A percentile compares a stretch with the other conserved stretches of the same genome.
Evolutionary conservation across 2,888 invertebrate genomes (phyloP).

Genomic region (Lithophane ornitopus): DNA sequence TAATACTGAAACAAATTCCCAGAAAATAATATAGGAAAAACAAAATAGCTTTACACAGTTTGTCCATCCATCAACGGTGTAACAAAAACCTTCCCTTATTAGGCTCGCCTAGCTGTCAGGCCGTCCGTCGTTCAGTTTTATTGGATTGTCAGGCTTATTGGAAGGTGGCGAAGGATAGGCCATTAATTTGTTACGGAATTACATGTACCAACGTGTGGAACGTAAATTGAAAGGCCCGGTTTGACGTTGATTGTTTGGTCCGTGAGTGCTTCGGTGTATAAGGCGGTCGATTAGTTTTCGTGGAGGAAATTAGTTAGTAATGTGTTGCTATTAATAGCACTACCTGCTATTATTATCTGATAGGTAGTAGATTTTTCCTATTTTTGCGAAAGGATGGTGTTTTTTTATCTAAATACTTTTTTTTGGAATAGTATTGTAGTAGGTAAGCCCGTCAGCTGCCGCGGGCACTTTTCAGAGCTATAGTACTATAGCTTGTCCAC

Average conservation of each 20-base stretch:
- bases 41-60: conserved; percentile 33
- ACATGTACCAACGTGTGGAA: conserved; percentile 66
- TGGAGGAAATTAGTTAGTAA: conserved; percentile 10
- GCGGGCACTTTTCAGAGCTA: too few species aligned
- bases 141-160: conserved; percentile 67
- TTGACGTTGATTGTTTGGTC: conserved; percentile 56
- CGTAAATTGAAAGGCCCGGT: conserved; percentile 51
- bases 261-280: conserved; percentile 50
- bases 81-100: conserved; percentile 71
- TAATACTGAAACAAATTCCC: conserved; percentile 36
- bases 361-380: not conserved
- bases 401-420: not conserved
- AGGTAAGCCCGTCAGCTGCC: too few species aligned
- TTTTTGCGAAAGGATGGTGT: not conserved
- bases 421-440: too few species aligned
- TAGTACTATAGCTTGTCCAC: too few species aligned
- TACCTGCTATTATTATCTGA: not conserved
- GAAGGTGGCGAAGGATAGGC: conserved; percentile 70
- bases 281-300: conserved; percentile 38
- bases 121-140: conserved; percentile 72
- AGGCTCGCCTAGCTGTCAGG: conserved; percentile 69
- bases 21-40: conserved; percentile 31
- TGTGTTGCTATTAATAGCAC: not conserved
- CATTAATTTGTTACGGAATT: conserved; percentile 75
- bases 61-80: conserved; percentile 68